Evolutionary conservation across 2,888 invertebrate species (phyloP).

Genomic region (Digitonthophagus gazella): DNA sequence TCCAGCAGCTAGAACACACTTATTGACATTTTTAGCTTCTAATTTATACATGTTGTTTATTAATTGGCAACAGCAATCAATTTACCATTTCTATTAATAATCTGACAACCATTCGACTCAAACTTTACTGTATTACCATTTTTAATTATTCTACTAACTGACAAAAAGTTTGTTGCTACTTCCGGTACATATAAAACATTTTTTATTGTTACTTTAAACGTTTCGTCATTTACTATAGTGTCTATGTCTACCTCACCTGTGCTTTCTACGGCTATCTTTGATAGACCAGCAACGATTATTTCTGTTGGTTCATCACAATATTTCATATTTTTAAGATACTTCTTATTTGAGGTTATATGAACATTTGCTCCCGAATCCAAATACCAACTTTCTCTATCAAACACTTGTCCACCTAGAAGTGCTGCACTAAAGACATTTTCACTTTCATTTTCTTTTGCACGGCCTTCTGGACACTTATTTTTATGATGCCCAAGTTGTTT

Average conservation of each 20-base stretch:
- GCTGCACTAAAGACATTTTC: slow-evolving; percentile 16
- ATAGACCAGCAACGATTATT: slow-evolving; percentile 12
- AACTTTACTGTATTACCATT: slow-evolving; percentile 8
- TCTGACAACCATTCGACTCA: background rate
- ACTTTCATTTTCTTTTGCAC: no score
- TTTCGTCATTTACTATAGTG: slow-evolving; percentile 6
- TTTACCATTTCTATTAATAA: background rate
- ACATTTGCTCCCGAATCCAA: slow-evolving; percentile 27
- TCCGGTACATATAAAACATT: slow-evolving; percentile 18
- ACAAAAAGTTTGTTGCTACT: slow-evolving; percentile 26
- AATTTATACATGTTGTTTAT: slow-evolving; percentile 1
- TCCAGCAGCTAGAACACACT: slow-evolving; percentile 1
- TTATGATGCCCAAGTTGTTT: slow-evolving; percentile 21
- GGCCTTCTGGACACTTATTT: slow-evolving; percentile 19
- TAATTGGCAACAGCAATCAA: slow-evolving; percentile 1
- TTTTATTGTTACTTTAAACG: slow-evolving; percentile 16
- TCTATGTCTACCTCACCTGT: slow-evolving; percentile 21
- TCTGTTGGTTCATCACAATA: background rate
- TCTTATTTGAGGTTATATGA: slow-evolving; percentile 5
- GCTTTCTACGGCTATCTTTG: slow-evolving; percentile 1
- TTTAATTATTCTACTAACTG: slow-evolving; percentile 26
- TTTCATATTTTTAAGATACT: background rate
- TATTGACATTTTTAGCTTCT: background rate
- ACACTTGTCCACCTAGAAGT: slow-evolving; percentile 11
- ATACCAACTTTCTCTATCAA: slow-evolving; percentile 15